These are phyloP conservation scores for Ooceraea biroi DNA, from an alignment of 1,140 invertebrate species.

Conservation along the genomic window DNA sequence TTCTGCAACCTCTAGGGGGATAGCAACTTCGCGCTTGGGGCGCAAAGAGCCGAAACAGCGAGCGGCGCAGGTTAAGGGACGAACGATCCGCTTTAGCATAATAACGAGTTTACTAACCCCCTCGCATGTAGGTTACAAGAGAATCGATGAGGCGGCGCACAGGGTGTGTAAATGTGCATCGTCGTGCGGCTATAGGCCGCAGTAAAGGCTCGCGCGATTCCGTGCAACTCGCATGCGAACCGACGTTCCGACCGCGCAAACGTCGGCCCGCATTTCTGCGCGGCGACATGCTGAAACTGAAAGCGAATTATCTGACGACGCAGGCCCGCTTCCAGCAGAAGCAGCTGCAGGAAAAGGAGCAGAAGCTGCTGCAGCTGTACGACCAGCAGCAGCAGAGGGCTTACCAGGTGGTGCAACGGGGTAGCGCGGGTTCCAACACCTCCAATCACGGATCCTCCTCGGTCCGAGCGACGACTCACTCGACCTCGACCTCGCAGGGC, in stretches of 20 bases:
- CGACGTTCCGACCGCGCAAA: constrained; percentile 44
- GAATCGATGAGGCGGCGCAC: constrained; percentile 80
- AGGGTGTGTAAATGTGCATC: constrained; percentile 71
- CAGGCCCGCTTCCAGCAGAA: constrained; percentile 92
- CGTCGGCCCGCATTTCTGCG: constrained; percentile 53
- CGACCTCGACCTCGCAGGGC: constrained; percentile 77
- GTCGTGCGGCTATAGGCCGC: constrained; percentile 51
- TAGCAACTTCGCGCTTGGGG: too few relatives aligned
- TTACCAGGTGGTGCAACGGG: constrained; percentile 88
- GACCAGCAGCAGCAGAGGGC: constrained; percentile 90
- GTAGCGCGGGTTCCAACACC: constrained; percentile 87
- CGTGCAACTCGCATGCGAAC: constrained; percentile 38
- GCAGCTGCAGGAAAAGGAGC: constrained; percentile 90
- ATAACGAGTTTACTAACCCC: constrained; percentile 81
- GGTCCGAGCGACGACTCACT: constrained; percentile 71
- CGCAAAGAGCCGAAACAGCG: background rate
- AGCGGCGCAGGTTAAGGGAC: constrained; percentile 16
- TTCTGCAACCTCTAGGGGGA: too few relatives aligned
- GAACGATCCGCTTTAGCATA: constrained; percentile 47
- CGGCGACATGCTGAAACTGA: constrained; percentile 48
- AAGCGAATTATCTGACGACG: constrained; percentile 44
- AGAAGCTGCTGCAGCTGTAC: constrained; percentile 90
- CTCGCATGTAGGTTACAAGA: constrained; percentile 75
- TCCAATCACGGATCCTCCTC: constrained; percentile 77
- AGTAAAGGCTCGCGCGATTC: constrained; percentile 50